Evolutionary conservation across 2,797 vertebrate species (phyloP).

Genomic region (Enteromius paludinosus): DNA sequence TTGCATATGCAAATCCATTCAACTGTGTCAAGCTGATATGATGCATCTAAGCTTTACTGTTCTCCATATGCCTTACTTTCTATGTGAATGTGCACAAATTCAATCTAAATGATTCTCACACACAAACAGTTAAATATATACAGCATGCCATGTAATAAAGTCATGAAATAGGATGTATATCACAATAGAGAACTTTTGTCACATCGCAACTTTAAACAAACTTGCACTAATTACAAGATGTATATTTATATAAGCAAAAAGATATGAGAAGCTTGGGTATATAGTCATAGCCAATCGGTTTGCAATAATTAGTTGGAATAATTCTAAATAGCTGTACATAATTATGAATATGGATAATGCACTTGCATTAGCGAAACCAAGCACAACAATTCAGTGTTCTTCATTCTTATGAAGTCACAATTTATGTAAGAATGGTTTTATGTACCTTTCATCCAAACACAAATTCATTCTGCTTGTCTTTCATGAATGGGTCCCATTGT

Average conservation of each 20-base stretch:
- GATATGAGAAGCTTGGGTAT: background rate
- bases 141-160: background rate
- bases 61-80: background rate
- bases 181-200: background rate
- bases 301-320: background rate
- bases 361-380: background rate
- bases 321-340: background rate
- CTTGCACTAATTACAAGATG: background rate
- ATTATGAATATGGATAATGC: background rate
- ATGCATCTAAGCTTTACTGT: background rate
- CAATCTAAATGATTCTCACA: background rate
- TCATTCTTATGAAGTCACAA: background rate
- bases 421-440: background rate
- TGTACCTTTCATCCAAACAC: background rate
- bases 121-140: background rate
- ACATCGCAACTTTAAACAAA: background rate
- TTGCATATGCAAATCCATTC: background rate
- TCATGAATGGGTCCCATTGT: constrained; percentile 11
- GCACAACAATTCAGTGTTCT: constrained; percentile 5
- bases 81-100: background rate
- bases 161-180: background rate
- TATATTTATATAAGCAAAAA: background rate
- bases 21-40: background rate
- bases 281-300: too few species aligned
- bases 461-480: constrained; percentile 10